Evolutionary conservation across 2,797 vertebrate genomes (phyloP), one percentile per base, ranked within the genome.

Genomic region (Pangasius djambal): DNA sequence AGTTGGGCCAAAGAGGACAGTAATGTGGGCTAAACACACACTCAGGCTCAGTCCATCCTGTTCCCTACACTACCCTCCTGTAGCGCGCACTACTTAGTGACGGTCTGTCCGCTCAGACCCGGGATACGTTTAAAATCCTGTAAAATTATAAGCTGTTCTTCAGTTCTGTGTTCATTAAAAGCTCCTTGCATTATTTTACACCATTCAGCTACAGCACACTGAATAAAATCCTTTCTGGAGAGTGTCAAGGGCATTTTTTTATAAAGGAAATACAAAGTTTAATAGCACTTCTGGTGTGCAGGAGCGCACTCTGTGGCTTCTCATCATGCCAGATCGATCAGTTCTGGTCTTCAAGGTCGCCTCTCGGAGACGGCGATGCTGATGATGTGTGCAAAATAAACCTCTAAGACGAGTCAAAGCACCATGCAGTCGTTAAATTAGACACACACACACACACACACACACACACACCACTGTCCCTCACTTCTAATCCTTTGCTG

Each of bases 341-440:
- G 28, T n/a, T 52, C 69, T 55, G 25, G 59, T 88, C 92, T 50
- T 92, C 94, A 95, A 95, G 94, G 94, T 94, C 94, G 94, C 96
- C 94, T 94, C 95, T 94, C 93, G 50, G 34, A 83, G 34, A 83
- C 4, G 34, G 3, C 10, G 25, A 28, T 6, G 28, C 18, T 25
- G 22, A 59, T 40, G 20, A 83, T 63, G 57, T 57, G 78, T 7
- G 20, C 79, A 63, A 83, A 44, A 83, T n/a, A 31, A 67, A 69
- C 28, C n/a, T 85, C n/a, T 28, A 84, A 48, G 82, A 50, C 15
- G 78, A 81, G 37, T 57, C n/a, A 34, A 31, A 78, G 12, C 79
- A 22, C 31, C 31, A 13, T 25, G 34, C 34, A 25, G 55, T 1
- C 20, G 4, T 63, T 83, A 63, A 44, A 44, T 37, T 59, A 61